These are phyloP conservation scores for Drosophila longiperda DNA, from an alignment of 2,888 invertebrate genomes.

Conservation along the genomic window DNA sequence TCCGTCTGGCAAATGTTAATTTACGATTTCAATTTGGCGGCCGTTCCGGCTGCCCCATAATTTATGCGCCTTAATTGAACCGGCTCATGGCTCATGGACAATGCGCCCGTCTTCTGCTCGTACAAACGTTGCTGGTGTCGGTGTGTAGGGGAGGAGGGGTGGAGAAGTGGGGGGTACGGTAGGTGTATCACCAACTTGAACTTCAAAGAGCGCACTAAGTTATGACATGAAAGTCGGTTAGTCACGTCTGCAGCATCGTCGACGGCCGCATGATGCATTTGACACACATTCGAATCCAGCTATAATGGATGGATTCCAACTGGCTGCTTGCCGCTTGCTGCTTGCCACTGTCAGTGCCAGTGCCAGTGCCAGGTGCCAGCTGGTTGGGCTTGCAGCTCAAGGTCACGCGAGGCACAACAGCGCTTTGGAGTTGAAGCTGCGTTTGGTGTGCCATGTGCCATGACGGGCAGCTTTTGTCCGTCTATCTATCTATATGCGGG, in stretches of 20 bases:
- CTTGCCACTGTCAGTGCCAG: constrained; percentile 19
- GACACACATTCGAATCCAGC: constrained; percentile 74
- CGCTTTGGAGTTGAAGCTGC: constrained; percentile 12
- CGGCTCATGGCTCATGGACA: constrained; percentile 50
- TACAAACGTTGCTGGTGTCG: neutral
- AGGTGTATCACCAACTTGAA: constrained; percentile 66
- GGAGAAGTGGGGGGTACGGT: neutral
- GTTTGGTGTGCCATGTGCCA: constrained; percentile 34
- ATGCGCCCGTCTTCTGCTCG: constrained; percentile 20
- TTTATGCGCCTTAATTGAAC: constrained; percentile 81
- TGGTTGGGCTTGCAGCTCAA: constrained; percentile 47
- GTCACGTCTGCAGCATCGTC: constrained; percentile 70
- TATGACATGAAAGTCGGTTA: constrained; percentile 81
- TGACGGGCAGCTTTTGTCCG: constrained; percentile 59
- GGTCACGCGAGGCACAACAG: constrained; percentile 49
- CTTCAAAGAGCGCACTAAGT: constrained; percentile 76
- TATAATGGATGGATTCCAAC: constrained; percentile 38
- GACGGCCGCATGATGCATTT: constrained; percentile 74
- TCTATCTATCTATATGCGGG: constrained; percentile 30
- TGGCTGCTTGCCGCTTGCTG: constrained; percentile 23
- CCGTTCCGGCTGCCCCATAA: constrained; percentile 70
- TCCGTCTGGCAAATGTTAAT: constrained; percentile 76
- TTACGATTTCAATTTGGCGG: constrained; percentile 81
- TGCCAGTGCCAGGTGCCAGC: constrained; percentile 8
- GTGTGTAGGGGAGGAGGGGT: neutral